These are phyloP conservation scores for Enteromius viviparus DNA, from an alignment of 2,797 vertebrate species.

Conservation along the genomic window DNA sequence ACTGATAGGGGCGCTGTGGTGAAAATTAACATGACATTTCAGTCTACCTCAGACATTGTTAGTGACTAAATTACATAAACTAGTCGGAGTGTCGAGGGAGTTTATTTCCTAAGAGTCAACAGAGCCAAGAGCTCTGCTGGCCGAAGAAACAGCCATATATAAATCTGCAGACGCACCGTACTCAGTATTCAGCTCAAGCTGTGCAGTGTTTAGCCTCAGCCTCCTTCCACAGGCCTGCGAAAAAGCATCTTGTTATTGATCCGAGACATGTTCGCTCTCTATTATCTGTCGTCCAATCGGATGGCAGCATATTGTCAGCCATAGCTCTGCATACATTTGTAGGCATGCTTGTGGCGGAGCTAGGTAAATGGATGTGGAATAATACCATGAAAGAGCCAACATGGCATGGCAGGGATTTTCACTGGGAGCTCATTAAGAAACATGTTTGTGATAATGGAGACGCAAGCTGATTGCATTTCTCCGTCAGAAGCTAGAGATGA, in stretches of 20 bases:
- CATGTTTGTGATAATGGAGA: conserved; percentile 61
- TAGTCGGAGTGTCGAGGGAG: not conserved
- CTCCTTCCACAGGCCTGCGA: conserved; percentile 4
- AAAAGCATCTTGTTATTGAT: conserved; percentile 70
- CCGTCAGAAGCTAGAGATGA: conserved; percentile 58
- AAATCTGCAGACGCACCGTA: not conserved
- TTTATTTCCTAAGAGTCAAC: conserved; percentile 10
- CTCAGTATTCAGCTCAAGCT: conserved; percentile 18
- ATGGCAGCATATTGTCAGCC: conserved; percentile 61
- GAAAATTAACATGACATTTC: not conserved
- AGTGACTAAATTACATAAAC: conserved; percentile 44
- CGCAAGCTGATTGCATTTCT: conserved; percentile 62
- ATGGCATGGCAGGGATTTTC: conserved; percentile 69
- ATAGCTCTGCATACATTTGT: conserved; percentile 71
- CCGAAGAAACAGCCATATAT: not conserved
- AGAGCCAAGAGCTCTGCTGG: not conserved
- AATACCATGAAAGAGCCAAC: conserved; percentile 71
- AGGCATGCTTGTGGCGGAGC: conserved; percentile 71
- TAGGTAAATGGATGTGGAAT: conserved; percentile 78
- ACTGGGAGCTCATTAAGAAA: conserved; percentile 76
- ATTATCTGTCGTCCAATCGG: conserved; percentile 21
- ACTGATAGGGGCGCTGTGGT: not conserved
- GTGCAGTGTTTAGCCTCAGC: not conserved
- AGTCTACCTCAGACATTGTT: conserved; percentile 46
- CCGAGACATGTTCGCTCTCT: conserved; percentile 29